Conservation (phyloP, 1,140 invertebrate genomes). For the Acromyrmex heyeri region DNA sequence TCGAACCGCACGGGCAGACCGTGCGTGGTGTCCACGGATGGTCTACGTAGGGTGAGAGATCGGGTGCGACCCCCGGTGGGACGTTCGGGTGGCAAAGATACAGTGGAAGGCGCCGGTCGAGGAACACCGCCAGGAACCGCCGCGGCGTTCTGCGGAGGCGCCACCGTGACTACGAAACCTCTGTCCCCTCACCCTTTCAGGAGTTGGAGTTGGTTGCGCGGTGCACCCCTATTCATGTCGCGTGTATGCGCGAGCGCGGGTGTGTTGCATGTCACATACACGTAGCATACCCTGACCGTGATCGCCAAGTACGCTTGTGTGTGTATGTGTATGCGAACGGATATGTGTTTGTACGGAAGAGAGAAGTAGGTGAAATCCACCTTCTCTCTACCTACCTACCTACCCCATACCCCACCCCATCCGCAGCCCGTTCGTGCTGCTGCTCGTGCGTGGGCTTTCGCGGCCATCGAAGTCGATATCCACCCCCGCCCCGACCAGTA, state of each 20-base stretch:
- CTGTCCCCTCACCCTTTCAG: conserved; percentile 38
- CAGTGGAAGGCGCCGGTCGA: conserved; percentile 64
- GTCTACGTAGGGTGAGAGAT: conserved; percentile 55
- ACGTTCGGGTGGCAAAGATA: conserved; percentile 67
- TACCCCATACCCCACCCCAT: conserved; percentile 6
- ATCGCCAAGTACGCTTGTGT: not conserved
- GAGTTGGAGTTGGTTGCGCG: conserved; percentile 69
- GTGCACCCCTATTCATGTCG: conserved; percentile 21
- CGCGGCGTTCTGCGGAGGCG: conserved; percentile 77
- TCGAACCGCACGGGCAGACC: not conserved
- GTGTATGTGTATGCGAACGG: conserved; percentile 24
- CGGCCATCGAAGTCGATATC: conserved; percentile 79
- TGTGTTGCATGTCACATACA: conserved; percentile 14
- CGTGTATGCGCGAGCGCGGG: not conserved
- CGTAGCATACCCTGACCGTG: conserved; percentile 47
- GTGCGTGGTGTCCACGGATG: conserved; percentile 51
- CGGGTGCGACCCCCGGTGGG: conserved; percentile 57
- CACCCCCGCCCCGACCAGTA: conserved; percentile 65
- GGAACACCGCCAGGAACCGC: conserved; percentile 69
- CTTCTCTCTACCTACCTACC: conserved; percentile 23
- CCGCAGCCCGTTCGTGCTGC: conserved; percentile 50
- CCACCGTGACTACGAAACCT: conserved; percentile 72
- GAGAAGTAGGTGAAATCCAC: conserved; percentile 66
- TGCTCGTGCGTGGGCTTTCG: conserved; percentile 74
- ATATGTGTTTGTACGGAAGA: conserved; percentile 59